Evolutionary conservation across 2,888 invertebrate species (phyloP).

Genomic region (Habroteleia sp.): DNA sequence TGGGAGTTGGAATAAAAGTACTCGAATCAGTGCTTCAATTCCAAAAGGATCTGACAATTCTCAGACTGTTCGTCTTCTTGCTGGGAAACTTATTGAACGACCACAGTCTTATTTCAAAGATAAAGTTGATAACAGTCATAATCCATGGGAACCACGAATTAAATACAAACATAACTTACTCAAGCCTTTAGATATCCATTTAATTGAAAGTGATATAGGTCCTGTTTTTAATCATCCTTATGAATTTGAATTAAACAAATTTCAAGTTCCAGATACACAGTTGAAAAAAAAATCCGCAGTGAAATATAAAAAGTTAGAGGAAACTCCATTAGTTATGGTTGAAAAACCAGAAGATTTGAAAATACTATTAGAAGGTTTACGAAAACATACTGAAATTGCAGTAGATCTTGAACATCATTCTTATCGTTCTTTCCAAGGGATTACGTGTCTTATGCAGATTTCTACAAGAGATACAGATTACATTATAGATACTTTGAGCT

Average conservation of each 20-base stretch:
- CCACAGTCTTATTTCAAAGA: slow-evolving; percentile 94
- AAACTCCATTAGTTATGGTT: slow-evolving; percentile 87
- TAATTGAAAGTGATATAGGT: slow-evolving; percentile 86
- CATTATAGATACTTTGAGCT: slow-evolving; percentile 91
- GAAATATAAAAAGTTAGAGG: slow-evolving; percentile 82
- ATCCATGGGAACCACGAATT: slow-evolving; percentile 91
- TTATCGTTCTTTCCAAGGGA: slow-evolving; percentile 94
- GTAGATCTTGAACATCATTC: slow-evolving; percentile 97
- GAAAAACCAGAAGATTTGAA: slow-evolving; percentile 85
- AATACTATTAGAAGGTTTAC: slow-evolving; percentile 86
- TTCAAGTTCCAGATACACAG: slow-evolving; percentile 82
- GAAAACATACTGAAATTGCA: slow-evolving; percentile 87
- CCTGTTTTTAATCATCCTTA: slow-evolving; percentile 90
- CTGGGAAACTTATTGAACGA: slow-evolving; percentile 87
- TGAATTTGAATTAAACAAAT: slow-evolving; percentile 90
- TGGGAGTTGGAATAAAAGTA: slow-evolving; percentile 84
- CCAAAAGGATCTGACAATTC: slow-evolving; percentile 6
- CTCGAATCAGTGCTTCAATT: not conserved
- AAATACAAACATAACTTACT: slow-evolving; percentile 93
- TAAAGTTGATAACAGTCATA: slow-evolving; percentile 90
- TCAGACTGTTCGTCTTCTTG: slow-evolving; percentile 83
- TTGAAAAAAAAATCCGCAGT: slow-evolving; percentile 82
- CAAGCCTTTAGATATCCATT: slow-evolving; percentile 88
- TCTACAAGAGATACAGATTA: slow-evolving; percentile 92
- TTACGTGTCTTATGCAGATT: slow-evolving; percentile 97